phyloP scores from a whole-genome alignment of 2,888 invertebrate genomes.

The Watsonalla binaria region DNA sequence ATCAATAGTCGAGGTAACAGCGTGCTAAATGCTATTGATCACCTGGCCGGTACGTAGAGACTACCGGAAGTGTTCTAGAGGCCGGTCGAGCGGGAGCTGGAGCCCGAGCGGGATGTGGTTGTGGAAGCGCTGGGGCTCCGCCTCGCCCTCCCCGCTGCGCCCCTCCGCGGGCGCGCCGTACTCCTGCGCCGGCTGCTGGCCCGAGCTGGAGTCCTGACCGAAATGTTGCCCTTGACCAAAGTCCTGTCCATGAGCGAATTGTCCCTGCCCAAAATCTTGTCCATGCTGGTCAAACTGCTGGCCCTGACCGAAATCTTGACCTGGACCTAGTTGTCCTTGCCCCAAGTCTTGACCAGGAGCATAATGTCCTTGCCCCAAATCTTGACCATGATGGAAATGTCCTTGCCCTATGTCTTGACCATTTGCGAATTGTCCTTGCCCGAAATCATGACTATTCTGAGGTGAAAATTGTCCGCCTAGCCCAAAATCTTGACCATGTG shows the following conservation, averaged over 20 bases:
- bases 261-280: conserved; percentile 14
- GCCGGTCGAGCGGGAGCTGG: conserved; percentile 66
- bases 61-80: conserved; percentile 68
- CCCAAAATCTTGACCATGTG: conserved; percentile 15
- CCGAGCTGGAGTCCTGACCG: conserved; percentile 22
- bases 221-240: conserved; percentile 18
- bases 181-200: conserved; percentile 36
- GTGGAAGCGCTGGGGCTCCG: conserved; percentile 45
- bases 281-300: conserved; percentile 12
- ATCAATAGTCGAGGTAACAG: conserved; percentile 9
- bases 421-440: conserved; percentile 22
- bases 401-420: conserved; percentile 25
- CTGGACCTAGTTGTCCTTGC: conserved; percentile 8
- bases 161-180: conserved; percentile 65
- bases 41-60: not conserved
- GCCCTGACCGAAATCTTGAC: conserved; percentile 14
- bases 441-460: conserved; percentile 6
- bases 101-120: conserved; percentile 69
- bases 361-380: conserved; percentile 15
- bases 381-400: conserved; percentile 14
- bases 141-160: conserved; percentile 47
- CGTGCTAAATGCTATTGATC: conserved; percentile 1
- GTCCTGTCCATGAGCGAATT: conserved; percentile 20
- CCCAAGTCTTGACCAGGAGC: conserved; percentile 12
- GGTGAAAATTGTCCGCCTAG: conserved; percentile 13